Evolutionary conservation across 2,888 invertebrate genomes (phyloP), one percentile per base, ranked within the genome.

Genomic region (Agrochola macilenta): DNA sequence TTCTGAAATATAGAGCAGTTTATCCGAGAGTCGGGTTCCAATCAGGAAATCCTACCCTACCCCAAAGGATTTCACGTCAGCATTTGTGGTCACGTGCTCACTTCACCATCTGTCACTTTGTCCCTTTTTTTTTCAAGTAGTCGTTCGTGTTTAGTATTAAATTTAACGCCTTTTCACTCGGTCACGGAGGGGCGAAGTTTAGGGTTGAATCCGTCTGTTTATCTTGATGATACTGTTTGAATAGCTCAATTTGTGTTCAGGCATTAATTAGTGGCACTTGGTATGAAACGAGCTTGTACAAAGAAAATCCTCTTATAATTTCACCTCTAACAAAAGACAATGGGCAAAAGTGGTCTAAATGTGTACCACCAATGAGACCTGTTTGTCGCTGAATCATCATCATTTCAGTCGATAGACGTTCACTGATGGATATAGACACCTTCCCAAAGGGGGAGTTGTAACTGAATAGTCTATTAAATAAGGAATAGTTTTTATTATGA

Each of bases 51-150:
- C 39, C 46, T 35, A 52, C 9, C 23, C 68, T 52, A 52, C 49
- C 74, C 39, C 14, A 66, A 68, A 46, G 57, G 60, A 9, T 5
- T 52, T 26, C 11, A 43, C 14, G 69, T 83, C 69, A 78, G 74
- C 71, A 61, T n/a, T 65, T n/a, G 30, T 57, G 71, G 57, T 61
- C 83, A 72, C 71, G 61, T 82, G 69, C 74, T 64, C 35, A 39
- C 23, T 61, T 11, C 60, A 74, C 61, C 83, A 82, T 69, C 58
- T 54, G 52, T 82, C 52, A 75, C 35, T 69, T 9, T 14, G 49
- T 17, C 66, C 64, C 30, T 30, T 63, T 77, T 82, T 82, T n/a
- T 66, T 26, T 72, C 17, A 82, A 82, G 68, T 57, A 54, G 26
- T 35, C n/a, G 14, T 69, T n/a, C 57, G 71, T 82, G 63, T 65